Evolutionary conservation across 2,888 invertebrate genomes (phyloP), one percentile per base, ranked within the genome.

Genomic region (Cerceris ruficornis): DNA sequence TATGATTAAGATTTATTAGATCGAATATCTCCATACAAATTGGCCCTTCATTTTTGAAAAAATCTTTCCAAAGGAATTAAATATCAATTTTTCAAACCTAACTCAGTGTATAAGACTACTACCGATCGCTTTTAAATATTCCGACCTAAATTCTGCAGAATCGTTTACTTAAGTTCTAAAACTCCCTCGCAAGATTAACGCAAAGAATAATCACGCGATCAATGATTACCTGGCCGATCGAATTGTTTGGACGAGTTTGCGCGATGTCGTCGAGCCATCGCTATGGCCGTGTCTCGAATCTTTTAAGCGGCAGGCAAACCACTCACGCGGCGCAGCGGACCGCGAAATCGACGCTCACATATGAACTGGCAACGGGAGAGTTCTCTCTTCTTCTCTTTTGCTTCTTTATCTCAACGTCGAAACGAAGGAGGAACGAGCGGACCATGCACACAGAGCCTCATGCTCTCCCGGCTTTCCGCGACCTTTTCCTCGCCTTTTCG

Each of bases 271-370:
- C 87, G 85, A 87, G 85, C 88, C 88, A 87, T 87, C 86, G 82
- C 88, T 87, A 84, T 86, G 81, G 68, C 81, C 86, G 80, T 81
- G 86, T 83, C 88, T 88, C 84, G 86, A 82, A 86, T 87, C 87
- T 87, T 89, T 88, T 87, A 87, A 89, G 84, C 87, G 86, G 84
- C 87, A 80, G 82, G 85, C 89, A 85, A 88, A 84, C 88, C 91
- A 92, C 91, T 92, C 92, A 92, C 90, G 89, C 88, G 89, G 89
- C 83, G 90, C 92, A 92, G 90, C 91, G 89, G 88, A 92, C 90
- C 92, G 91, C 91, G 91, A 92, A 92, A 92, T 92, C 92, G 92
- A 91, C 89, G 91, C 91, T 91, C 92, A 92, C 91, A 91, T 92
- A 90, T 92, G 92, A 91, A 91, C 89, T 87, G 86, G 84, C 85